Conservation (phyloP, 2,888 invertebrate genomes). For the Lymantria dispar region DNA sequence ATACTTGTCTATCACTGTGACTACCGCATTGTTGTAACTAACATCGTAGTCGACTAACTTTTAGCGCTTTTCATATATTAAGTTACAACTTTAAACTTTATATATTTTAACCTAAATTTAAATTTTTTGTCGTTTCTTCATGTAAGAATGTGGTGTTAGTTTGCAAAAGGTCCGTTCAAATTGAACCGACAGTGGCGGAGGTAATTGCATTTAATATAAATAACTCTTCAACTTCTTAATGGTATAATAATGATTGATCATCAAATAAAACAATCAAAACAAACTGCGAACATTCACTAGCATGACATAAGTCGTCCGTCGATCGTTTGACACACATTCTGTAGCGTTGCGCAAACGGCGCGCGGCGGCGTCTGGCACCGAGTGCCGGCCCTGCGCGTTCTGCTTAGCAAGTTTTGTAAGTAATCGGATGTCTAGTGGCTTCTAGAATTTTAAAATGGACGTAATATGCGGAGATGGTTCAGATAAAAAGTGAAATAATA, state of each 20-base stretch:
- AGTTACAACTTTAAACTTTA: too few species aligned
- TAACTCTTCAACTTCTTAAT: not conserved
- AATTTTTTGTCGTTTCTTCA: too few species aligned
- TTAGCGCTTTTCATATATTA: too few species aligned
- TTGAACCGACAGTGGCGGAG: too few species aligned
- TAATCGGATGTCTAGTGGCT: conserved; percentile 41
- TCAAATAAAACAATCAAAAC: conserved; percentile 28
- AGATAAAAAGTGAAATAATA: too few species aligned
- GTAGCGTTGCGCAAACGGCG: conserved; percentile 55
- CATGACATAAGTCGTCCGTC: conserved; percentile 56
- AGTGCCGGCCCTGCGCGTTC: conserved; percentile 28
- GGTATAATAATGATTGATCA: not conserved
- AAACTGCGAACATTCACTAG: conserved; percentile 43
- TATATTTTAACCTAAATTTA: too few species aligned
- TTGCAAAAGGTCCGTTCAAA: too few species aligned
- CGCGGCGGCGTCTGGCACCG: conserved; percentile 54
- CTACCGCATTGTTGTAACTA: too few species aligned
- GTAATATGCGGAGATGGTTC: not conserved
- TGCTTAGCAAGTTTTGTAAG: conserved; percentile 47
- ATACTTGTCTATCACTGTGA: too few species aligned
- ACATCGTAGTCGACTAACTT: too few species aligned
- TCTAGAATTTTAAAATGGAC: conserved; percentile 32
- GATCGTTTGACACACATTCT: conserved; percentile 67
- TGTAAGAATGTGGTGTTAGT: too few species aligned
- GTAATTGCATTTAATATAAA: too few species aligned